Evolutionary conservation across 2,113 vertebrate genomes (phyloP).

Genomic region (Brachyhypopomus occidentalis): DNA sequence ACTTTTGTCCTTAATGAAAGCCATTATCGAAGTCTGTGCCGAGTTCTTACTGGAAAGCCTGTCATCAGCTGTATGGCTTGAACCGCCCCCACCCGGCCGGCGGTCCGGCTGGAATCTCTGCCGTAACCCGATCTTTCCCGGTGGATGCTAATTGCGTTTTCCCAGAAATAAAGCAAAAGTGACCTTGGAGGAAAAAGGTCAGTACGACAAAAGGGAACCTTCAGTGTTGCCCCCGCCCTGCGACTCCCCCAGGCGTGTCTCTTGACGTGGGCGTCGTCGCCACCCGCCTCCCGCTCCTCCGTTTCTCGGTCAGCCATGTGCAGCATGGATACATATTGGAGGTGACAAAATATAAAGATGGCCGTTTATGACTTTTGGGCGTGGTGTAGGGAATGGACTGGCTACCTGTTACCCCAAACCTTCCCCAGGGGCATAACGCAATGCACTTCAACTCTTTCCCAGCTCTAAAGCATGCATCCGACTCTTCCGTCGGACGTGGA

Average conservation of each 20-base stretch:
- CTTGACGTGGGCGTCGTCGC: no score
- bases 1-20: conserved; percentile 21
- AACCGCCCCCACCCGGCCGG: background rate
- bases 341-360: no score
- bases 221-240: conserved; percentile 7
- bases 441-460: no score
- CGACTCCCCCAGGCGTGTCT: background rate
- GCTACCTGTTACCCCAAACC: no score
- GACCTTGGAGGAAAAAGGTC: conserved; percentile 36
- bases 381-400: no score
- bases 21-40: conserved; percentile 32
- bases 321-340: no score
- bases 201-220: conserved; percentile 36
- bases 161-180: conserved; percentile 55
- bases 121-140: conserved; percentile 45
- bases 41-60: conserved; percentile 43
- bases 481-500: no score
- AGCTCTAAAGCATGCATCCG: no score
- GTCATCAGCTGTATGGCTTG: conserved; percentile 32
- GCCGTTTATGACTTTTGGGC: no score
- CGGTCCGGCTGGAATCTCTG: conserved; percentile 24
- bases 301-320: no score
- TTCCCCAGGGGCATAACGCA: no score
- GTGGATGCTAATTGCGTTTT: conserved; percentile 51
- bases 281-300: no score